phyloP scores from a whole-genome alignment of 2,888 invertebrate species.

The Rhamphomyia laevipes region DNA sequence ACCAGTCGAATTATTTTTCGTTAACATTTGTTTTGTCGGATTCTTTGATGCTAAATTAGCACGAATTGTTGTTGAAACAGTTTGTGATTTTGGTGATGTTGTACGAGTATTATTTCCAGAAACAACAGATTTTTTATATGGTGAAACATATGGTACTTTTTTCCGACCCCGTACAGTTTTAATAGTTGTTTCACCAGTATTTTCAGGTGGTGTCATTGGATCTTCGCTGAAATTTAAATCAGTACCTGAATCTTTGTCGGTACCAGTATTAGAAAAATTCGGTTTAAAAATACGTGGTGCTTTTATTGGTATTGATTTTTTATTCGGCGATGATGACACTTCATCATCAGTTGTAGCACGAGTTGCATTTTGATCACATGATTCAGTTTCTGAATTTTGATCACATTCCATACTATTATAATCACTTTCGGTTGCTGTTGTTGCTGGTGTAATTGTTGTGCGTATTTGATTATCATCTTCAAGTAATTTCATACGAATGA shows the following conservation, averaged over 20 bases:
- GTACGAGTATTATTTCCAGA: conserved; percentile 32
- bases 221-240: conserved; percentile 41
- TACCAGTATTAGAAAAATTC: not conserved
- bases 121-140: conserved; percentile 40
- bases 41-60: conserved; percentile 33
- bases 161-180: conserved; percentile 41
- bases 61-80: conserved; percentile 18
- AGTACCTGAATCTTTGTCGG: conserved; percentile 36
- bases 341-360: conserved; percentile 36
- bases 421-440: conserved; percentile 24
- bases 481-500: conserved; percentile 5
- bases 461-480: conserved; percentile 18
- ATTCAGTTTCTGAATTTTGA: conserved; percentile 46
- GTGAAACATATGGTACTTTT: conserved; percentile 51
- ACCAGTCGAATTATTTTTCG: conserved; percentile 11
- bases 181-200: conserved; percentile 17
- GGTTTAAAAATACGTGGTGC: conserved; percentile 16
- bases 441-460: conserved; percentile 26
- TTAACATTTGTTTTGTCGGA: conserved; percentile 14
- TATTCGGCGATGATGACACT: conserved; percentile 27
- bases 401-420: conserved; percentile 44
- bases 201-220: conserved; percentile 22
- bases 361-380: conserved; percentile 28
- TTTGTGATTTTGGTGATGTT: conserved; percentile 18
- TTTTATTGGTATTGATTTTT: conserved; percentile 12